Base-by-base conservation (phyloP, 1,140 invertebrate species). In the Diachasma alloeum region DNA sequence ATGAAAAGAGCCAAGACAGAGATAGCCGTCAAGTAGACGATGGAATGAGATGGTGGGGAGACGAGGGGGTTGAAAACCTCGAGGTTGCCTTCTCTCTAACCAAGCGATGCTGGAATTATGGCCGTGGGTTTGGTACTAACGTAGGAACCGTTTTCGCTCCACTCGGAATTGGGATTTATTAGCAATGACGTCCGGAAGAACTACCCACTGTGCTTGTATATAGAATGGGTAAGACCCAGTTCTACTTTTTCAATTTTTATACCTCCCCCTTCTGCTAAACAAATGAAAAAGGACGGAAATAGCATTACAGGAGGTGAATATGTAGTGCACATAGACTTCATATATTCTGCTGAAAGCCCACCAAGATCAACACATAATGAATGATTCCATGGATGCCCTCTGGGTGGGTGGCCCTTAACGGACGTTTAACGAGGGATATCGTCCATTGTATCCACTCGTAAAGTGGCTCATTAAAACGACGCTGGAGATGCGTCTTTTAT, bases 401-500 rank as follows among this genome's bases (percentile, higher is more conserved):
- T 63, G 22, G 59, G 24, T 63, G 59, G 48, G 59, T 31, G 59
- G 59, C 24, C 68, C 48, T 76, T 59, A 71, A 76, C 39, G 74
- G 19, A 71, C 48, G 9, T 75, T 76, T 76, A 76, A 76, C 74
- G 74, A 76, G 74, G 46, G 46, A 75, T 70, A 75, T 75, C 48
- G 42, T 76, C 68, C 63, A 76, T 76, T 76, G 68, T 76, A 72
- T 24, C 46, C 24, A 66, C 53, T 78, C 68, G 31, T 72, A 68
- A 78, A 78, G 73, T 78, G 71, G 26, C 78, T 79, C 75, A 79
- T 79, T 79, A 79, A 74, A 77, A 72, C 56, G 66, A 17, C 53
- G 31, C 78, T 70, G 22, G 39, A 67, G 68, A 67, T 74, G 75
- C 66, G 37, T 74, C 26, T 77, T 79, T 79, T 77, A 77, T 77